Evolutionary conservation across 2,888 invertebrate species (phyloP).

Genomic region (Chromoteleia sp.): DNA sequence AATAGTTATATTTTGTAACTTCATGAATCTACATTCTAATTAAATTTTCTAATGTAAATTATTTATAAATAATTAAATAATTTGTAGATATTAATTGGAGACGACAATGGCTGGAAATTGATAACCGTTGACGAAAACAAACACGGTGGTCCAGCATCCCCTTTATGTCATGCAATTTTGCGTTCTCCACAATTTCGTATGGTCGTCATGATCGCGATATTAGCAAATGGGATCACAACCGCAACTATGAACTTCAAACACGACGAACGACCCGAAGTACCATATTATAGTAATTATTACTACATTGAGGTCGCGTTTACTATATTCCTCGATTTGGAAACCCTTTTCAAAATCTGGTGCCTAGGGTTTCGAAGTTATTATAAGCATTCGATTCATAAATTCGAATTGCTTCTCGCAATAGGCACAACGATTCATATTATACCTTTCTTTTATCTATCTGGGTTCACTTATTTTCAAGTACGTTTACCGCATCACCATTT

Average conservation of each 20-base stretch:
- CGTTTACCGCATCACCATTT: constrained; percentile 5
- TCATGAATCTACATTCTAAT: too few relatives aligned
- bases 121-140: constrained; percentile 98
- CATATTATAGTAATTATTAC: constrained; percentile 96
- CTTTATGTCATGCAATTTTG: constrained; percentile 93
- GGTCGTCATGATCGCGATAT: constrained; percentile 96
- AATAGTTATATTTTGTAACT: too few relatives aligned
- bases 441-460: constrained; percentile 95
- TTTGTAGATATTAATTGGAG: constrained; percentile 96
- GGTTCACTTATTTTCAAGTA: constrained; percentile 98
- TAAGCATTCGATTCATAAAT: constrained; percentile 98
- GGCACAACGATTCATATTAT: constrained; percentile 98
- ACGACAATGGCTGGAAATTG: constrained; percentile 97
- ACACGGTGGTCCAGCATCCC: constrained; percentile 94
- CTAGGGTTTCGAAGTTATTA: constrained; percentile 97
- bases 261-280: constrained; percentile 92
- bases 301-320: constrained; percentile 98
- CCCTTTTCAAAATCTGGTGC: constrained; percentile 98
- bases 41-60: too few relatives aligned
- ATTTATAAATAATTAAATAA: too few relatives aligned
- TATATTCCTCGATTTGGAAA: constrained; percentile 96
- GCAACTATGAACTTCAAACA: constrained; percentile 98
- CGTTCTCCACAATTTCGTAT: constrained; percentile 96
- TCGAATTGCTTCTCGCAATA: constrained; percentile 96
- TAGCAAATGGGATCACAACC: constrained; percentile 98